Base-by-base conservation (phyloP, 2,888 invertebrate genomes). In the Pachycephus smyrnensis region DNA sequence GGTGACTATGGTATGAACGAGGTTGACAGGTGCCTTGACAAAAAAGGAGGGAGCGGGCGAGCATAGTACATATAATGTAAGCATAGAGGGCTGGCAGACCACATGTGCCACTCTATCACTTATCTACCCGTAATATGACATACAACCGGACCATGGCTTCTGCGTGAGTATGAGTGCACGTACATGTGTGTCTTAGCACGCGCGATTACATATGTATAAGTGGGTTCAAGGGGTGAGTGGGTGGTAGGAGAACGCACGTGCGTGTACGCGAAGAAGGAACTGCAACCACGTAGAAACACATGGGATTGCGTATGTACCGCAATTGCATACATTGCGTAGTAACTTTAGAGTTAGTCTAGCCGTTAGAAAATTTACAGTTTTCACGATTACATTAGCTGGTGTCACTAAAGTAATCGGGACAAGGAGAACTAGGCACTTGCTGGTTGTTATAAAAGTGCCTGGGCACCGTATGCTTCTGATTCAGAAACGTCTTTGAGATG, bases 51-150 rank as follows among this genome's bases (percentile, higher is more conserved):
- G 68, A 80, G 80, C 75, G 79, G 78, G 76, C 75, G 77, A 87
- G 86, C 83, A 84, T 79, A 82, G 82, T 82, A 82, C 84, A 86
- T 85, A 86, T 89, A 89, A 89, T 86, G 88, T 88, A 89, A 87
- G 87, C 89, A 88, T 84, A 86, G 86, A 88, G 89, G 89, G 89
- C 90, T 89, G 90, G 90, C 90, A 88, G 87, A 86, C 89, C 90
- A 90, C 90, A 91, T 91, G 91, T 90, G 90, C 86, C 86, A 86
- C 86, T 88, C 88, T 86, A 89, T 90, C 88, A 90, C 89, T 89
- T 88, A 88, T 87, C 89, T 88, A 87, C 86, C 85, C 88, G 84
- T 89, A 88, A 86, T 89, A 87, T 85, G 86, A 88, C 84, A 81
- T 88, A 88, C 82, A 86, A 86, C 83, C 82, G 83, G 83, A 80